phyloP scores from a whole-genome alignment of 2,797 vertebrate genomes.

The Gymnopithys bicolor region DNA sequence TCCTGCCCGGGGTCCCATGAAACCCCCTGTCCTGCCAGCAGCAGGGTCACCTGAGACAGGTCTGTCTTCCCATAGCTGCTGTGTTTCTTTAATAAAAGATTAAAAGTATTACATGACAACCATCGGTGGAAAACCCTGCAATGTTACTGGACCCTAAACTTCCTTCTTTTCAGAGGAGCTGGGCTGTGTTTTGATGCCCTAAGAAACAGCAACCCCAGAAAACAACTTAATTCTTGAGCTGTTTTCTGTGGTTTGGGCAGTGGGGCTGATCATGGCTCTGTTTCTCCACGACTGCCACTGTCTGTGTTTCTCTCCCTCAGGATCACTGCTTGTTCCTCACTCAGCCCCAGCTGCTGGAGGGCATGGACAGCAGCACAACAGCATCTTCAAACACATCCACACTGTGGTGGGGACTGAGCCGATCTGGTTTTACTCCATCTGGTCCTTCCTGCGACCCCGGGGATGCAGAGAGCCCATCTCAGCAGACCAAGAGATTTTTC shows the following conservation, averaged over 20 bases:
- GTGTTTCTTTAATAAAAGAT: not conserved
- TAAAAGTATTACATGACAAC: not conserved
- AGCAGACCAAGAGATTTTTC: rapidly evolving
- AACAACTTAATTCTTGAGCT: not conserved
- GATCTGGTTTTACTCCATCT: rapidly evolving
- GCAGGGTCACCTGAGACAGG: rapidly evolving
- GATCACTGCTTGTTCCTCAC: not conserved
- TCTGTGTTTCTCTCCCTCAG: not conserved
- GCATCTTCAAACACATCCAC: rapidly evolving
- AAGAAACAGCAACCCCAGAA: not conserved
- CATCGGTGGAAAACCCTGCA: not conserved
- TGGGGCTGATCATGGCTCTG: rapidly evolving
- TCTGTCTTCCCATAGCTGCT: not conserved
- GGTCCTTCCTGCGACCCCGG: rapidly evolving
- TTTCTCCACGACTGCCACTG: not conserved
- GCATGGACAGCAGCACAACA: not conserved
- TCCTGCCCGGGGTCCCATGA: rapidly evolving
- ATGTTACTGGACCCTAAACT: not conserved
- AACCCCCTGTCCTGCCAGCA: rapidly evolving
- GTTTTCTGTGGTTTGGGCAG: not conserved
- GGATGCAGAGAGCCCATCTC: not conserved
- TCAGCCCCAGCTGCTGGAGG: too few species aligned
- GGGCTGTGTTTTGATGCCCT: not conserved
- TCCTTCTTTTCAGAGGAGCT: not conserved
- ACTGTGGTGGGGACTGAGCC: rapidly evolving